Percentiles rank a stretch among this genome's conserved stretches.
Evolutionary conservation across 2,888 invertebrate genomes (phyloP).

Genomic region (Serripes groenlandicus): DNA sequence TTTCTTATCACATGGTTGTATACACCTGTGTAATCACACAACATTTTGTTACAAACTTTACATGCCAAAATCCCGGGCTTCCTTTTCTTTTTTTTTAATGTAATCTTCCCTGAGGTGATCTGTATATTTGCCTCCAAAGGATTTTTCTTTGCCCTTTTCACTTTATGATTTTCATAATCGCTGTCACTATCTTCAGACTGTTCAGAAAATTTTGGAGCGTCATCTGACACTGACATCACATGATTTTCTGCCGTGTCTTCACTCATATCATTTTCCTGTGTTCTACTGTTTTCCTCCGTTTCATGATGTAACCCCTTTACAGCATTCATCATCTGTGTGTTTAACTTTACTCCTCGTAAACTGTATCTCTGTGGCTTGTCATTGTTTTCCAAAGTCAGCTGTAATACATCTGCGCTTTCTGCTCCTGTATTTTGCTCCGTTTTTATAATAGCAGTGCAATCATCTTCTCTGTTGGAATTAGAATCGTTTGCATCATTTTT

Average conservation of each 20-base stretch:
- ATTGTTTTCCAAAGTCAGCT: neutral
- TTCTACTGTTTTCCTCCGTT: constrained; percentile 28
- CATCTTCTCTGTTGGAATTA: neutral
- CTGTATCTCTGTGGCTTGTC: constrained; percentile 49
- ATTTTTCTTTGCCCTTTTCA: constrained; percentile 12
- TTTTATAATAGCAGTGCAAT: neutral
- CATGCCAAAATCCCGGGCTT: constrained; percentile 59
- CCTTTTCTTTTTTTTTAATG: constrained; percentile 40
- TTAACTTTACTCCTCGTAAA: constrained; percentile 72
- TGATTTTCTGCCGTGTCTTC: constrained; percentile 7
- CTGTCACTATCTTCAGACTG: constrained; percentile 9
- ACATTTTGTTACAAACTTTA: constrained; percentile 71
- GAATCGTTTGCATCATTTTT: neutral
- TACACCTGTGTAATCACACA: constrained; percentile 72
- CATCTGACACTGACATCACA: neutral
- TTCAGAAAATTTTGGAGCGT: neutral
- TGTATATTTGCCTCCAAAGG: neutral
- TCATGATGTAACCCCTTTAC: constrained; percentile 71
- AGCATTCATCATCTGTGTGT: constrained; percentile 68
- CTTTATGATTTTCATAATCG: neutral
- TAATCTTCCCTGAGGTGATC: constrained; percentile 25
- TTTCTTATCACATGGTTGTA: constrained; percentile 71
- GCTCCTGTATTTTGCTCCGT: neutral
- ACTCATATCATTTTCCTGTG: constrained; percentile 1
- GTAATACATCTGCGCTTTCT: neutral